A percentile compares a stretch with the other conserved stretches of the same genome.
Conservation (phyloP, 2,888 invertebrate species). For the Oxystoma pomonae region DNA sequence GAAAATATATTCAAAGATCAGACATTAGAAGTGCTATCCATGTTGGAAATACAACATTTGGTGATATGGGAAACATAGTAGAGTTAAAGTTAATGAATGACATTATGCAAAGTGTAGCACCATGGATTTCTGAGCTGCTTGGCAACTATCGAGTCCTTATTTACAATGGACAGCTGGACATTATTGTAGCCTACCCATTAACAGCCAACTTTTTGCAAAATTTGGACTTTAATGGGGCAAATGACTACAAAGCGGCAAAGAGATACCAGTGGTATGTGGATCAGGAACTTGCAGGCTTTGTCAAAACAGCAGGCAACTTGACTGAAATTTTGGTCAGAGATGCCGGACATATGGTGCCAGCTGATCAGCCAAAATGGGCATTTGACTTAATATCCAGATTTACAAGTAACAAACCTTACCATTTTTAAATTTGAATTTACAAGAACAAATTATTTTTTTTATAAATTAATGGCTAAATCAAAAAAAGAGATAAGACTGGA, state of each 20-base stretch:
- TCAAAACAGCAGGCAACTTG: constrained; percentile 12
- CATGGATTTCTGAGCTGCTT: constrained; percentile 65
- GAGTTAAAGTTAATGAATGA: constrained; percentile 69
- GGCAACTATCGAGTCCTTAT: constrained; percentile 69
- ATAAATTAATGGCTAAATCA: background rate
- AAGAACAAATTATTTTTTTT: background rate
- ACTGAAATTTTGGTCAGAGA: constrained; percentile 65
- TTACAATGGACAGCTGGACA: constrained; percentile 88
- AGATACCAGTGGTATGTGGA: constrained; percentile 11
- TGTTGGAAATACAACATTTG: constrained; percentile 75
- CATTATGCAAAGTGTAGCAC: constrained; percentile 76
- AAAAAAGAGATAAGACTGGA: background rate
- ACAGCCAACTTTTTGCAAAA: constrained; percentile 74
- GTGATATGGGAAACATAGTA: constrained; percentile 56
- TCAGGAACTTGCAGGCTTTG: constrained; percentile 12
- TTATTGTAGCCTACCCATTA: constrained; percentile 84
- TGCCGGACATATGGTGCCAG: constrained; percentile 79
- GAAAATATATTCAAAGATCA: constrained; percentile 58
- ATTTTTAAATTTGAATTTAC: background rate
- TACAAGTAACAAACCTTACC: constrained; percentile 44
- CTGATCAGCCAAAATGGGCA: constrained; percentile 74
- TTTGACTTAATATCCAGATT: constrained; percentile 68
- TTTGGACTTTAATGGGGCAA: constrained; percentile 63
- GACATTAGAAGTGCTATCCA: constrained; percentile 72
- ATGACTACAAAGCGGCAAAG: constrained; percentile 59